Evolutionary conservation across 2,888 invertebrate genomes (phyloP), one percentile per base, ranked within the genome.

Genomic region (Melinaea marsaeus): DNA sequence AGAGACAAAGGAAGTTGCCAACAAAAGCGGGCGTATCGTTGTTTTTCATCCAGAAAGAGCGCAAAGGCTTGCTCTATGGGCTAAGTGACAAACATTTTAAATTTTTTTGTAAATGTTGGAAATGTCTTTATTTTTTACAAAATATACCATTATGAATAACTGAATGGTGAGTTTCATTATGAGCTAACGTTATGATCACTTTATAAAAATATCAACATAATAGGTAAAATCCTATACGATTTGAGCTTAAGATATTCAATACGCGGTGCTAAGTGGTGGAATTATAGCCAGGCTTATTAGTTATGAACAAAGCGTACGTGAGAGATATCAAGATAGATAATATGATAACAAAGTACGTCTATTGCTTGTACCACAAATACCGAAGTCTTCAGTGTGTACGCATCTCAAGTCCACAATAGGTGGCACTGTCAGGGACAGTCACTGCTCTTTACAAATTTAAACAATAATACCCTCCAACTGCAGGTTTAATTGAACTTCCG

Each of bases 1-100:
- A 79, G 81, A 88, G 82, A 88, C 88, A 89, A 88, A 87, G 84
- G 79, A 75, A 75, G 78, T 74, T 72, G 67, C 72, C 68, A 76
- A 85, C 85, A 87, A 88, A 83, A 81, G 85, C 76, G 72, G 74
- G 74, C 73, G 78, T 84, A 80, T 83, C 83, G 83, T 83, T 84
- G 84, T 86, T 87, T 81, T 81, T 81, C 76, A 77, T 76, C 80
- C 81, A 81, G 80, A 81, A 79, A 82, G 75, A 76, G 75, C 74
- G 74, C 71, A 75, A 74, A 72, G 70, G 71, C 72, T 65, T 60
- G 33, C 56, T 22, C 57, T n/a, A 32, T 55, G 66, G 63, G 34
- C 7, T 35, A 69, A 72, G 65, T 63, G 35, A 66, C 13, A 51
- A 51, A 51, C 6, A 42, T 9, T 42, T 9, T 42, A 6, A 32